Percentiles rank a stretch among this genome's conserved stretches.
Conservation (phyloP, 2,113 vertebrate genomes). For the Channa argus region DNA sequence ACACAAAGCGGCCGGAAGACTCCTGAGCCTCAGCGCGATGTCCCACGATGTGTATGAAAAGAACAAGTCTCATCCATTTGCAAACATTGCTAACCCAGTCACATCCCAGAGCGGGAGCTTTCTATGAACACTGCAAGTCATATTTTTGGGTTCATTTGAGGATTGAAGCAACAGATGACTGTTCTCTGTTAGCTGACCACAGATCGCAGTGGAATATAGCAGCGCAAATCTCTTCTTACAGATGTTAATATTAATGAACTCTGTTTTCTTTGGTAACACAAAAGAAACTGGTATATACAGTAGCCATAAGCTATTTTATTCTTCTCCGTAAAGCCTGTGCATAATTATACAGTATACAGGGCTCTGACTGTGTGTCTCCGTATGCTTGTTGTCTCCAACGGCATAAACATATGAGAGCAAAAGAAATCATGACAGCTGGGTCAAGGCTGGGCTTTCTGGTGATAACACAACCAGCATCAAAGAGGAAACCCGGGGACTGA, state of each 20-base stretch:
- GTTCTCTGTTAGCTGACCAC: conserved; percentile 12
- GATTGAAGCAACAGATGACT: conserved; percentile 27
- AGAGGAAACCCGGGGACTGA: conserved; percentile 28
- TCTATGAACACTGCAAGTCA: conserved; percentile 23
- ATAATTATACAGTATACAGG: not conserved
- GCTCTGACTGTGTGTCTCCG: not conserved
- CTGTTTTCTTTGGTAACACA: not conserved
- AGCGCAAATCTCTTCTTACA: conserved; percentile 14
- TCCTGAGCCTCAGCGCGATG: not conserved
- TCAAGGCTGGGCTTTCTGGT: conserved; percentile 30
- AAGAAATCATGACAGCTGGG: conserved; percentile 17
- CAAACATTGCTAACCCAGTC: conserved; percentile 35
- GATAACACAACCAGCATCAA: conserved; percentile 54
- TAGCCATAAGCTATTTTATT: not conserved
- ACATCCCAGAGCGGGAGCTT: conserved; percentile 3
- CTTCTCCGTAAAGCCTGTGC: not conserved
- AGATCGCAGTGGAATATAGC: not conserved
- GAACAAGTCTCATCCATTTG: conserved; percentile 29
- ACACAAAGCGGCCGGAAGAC: not conserved
- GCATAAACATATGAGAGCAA: conserved; percentile 31
- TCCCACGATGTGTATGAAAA: not conserved
- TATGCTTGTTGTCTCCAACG: conserved; percentile 16
- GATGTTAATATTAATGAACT: not conserved
- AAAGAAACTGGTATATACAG: not conserved
- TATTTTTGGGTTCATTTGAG: conserved; percentile 29